Evolutionary conservation across 53 echinoderm and acorn worm genomes (phyloP), one percentile per base, ranked within the genome.

Genomic region (Pentamera pediparva): DNA sequence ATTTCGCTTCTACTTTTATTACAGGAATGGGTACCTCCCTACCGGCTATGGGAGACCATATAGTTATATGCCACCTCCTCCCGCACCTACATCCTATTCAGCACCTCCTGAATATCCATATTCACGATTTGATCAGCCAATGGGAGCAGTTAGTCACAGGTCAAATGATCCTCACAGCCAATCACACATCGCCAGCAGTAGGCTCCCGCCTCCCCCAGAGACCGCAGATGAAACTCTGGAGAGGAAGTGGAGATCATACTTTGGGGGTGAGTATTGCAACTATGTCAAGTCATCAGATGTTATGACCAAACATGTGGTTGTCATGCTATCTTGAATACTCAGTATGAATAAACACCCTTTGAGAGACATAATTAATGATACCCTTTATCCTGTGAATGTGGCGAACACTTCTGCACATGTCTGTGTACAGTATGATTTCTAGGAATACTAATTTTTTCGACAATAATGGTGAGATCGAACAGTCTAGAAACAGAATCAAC

Each of bases 181-280:
- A 9, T 62, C 65, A 39, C 27, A 22, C 65, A 34, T n/a, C n/a
- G n/a, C n/a, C n/a, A n/a, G n/a, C n/a, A 56, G 38, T 74, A 25
- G 72, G 54, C 50, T 76, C 59, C 39, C 49, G 35, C 21, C 52
- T 47, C 37, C 69, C 32, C 13, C 21, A 25, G 95, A 95, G 65
- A 81, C 95, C 4, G 89, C 95, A 1, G 95, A 95, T 35, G 88
- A 87, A 32, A 79, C 88, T 26, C 38, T 95, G 62, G 85, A 90
- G 50, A 82, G 91, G 28, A 95, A 95, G 47, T 95, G 95, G 95
- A 91, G 77, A 56, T 81, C 62, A 10, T 95, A 95, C 72, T 95
- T 95, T 84, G 95, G 95, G 62, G 95, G 95, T 95, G 76, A 83
- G 71, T 22, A 20, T 61, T 21, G 24, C 6, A 50, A 7, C 4